Percentiles rank a stretch among this genome's conserved stretches.
Conservation (phyloP, 2,797 vertebrate species). For the Bradypus variegatus region DNA sequence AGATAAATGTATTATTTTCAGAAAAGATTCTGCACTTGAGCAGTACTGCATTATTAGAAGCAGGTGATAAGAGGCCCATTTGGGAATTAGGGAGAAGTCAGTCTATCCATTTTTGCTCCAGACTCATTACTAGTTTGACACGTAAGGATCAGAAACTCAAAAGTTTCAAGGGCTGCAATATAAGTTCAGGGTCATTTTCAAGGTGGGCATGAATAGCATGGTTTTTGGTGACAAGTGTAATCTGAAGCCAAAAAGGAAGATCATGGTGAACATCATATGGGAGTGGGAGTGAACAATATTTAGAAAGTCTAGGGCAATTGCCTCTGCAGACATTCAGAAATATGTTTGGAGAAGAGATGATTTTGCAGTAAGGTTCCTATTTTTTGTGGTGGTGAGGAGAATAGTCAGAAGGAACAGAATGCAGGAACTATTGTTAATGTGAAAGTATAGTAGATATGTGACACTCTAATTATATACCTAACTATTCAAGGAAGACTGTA, state of each 20-base stretch:
- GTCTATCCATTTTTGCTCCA: not conserved
- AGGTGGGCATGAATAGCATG: not conserved
- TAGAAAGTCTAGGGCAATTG: not conserved
- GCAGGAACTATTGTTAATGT: not conserved
- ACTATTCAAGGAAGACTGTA: not conserved
- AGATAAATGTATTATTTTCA: not conserved
- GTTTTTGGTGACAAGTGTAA: not conserved
- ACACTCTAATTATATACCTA: not conserved
- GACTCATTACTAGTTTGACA: not conserved
- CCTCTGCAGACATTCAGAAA: not conserved
- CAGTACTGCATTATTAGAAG: not conserved
- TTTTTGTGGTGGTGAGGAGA: not conserved
- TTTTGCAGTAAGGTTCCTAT: not conserved
- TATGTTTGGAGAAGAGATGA: not conserved
- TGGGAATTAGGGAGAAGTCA: not conserved
- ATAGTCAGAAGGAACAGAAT: not conserved
- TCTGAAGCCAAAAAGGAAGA: not conserved
- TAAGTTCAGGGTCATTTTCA: not conserved
- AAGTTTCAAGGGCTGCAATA: not conserved
- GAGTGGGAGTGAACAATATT: not conserved
- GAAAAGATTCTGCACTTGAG: not conserved
- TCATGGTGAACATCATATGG: not conserved
- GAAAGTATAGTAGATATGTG: not conserved
- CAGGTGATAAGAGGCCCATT: not conserved
- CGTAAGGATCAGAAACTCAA: not conserved